phyloP scores from a whole-genome alignment of 2,888 invertebrate genomes.

The Rotaria macrura region DNA sequence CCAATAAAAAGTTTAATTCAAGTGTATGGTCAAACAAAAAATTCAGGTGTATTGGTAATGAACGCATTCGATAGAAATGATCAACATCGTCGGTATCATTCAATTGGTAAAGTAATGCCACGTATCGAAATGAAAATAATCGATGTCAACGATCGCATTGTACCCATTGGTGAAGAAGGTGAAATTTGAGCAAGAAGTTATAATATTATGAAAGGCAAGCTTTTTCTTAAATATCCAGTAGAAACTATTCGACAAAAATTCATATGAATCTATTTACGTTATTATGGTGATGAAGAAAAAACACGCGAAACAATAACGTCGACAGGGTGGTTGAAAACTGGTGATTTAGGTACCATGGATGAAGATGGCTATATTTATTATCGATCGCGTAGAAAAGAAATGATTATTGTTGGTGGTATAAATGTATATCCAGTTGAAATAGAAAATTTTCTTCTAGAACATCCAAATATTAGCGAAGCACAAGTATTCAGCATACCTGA shows the following conservation, averaged over 20 bases:
- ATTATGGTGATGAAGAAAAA: conserved; percentile 30
- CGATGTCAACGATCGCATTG: neutral
- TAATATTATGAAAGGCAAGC: neutral
- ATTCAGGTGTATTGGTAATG: neutral
- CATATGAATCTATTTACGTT: neutral
- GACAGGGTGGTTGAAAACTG: conserved; percentile 26
- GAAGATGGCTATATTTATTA: conserved; percentile 31
- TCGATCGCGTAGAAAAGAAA: conserved; percentile 23
- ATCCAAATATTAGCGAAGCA: conserved; percentile 30
- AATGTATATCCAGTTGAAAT: conserved; percentile 34
- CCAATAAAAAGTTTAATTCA: neutral
- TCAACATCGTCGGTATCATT: conserved; percentile 17
- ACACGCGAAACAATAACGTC: conserved; percentile 9
- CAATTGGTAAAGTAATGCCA: conserved; percentile 25
- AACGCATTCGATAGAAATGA: neutral
- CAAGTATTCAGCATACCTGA: conserved; percentile 66
- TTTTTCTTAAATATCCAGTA: neutral
- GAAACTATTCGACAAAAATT: too few species aligned
- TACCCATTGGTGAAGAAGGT: conserved; percentile 24
- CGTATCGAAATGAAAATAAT: conserved; percentile 27
- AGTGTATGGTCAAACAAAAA: conserved; percentile 24
- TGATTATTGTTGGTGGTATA: conserved; percentile 31
- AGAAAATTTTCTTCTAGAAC: conserved; percentile 20
- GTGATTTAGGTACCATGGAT: conserved; percentile 32
- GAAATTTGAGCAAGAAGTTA: conserved; percentile 24